Evolutionary conservation across 2,888 invertebrate species (phyloP), one percentile per base, ranked within the genome.

Genomic region (Ichneumoninae sp.): DNA sequence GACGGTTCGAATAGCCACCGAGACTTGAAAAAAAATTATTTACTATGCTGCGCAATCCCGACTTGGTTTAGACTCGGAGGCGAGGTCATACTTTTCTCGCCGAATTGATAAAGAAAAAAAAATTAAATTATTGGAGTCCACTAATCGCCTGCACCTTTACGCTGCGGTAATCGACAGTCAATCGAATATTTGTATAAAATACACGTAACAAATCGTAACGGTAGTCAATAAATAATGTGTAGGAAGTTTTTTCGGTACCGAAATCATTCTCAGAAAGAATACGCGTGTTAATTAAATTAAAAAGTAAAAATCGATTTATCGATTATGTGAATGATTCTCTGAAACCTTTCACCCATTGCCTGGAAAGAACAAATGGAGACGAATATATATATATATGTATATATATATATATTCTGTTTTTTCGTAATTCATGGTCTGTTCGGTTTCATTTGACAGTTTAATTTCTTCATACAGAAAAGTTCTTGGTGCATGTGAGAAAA

Each of bases 111-210:
- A 60, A 19, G 52, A 72, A 66, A 40, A 80, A 65, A 62, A 80
- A 47, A 52, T 62, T 16, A 71, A 47, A 76, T n/a, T 72, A 78
- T 74, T 44, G 44, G 33, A 50, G 60, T 84, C 65, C 74, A 57
- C 75, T 60, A 85, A 83, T 80, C 65, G 74, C 76, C 82, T 70
- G 65, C 75, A 77, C 50, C 52, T 70, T 72, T 60, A 74, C 54
- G 71, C 76, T 70, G 82, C 84, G 87, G 83, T 90, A 91, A 90
- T 90, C 90, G 89, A 88, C 90, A 92, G 92, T 92, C 92, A 92
- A 92, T 92, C 90, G 91, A 91, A 91, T 90, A 91, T 90, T 87
- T 89, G 84, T 81, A 87, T 82, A 87, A 80, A 66, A 79, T 75
- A 52, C 65, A 60, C 71, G 57, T 68, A 76, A 79, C 82, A 85